Evolutionary conservation across 2,113 vertebrate species (phyloP).

Genomic region (Rostratula benghalensis): DNA sequence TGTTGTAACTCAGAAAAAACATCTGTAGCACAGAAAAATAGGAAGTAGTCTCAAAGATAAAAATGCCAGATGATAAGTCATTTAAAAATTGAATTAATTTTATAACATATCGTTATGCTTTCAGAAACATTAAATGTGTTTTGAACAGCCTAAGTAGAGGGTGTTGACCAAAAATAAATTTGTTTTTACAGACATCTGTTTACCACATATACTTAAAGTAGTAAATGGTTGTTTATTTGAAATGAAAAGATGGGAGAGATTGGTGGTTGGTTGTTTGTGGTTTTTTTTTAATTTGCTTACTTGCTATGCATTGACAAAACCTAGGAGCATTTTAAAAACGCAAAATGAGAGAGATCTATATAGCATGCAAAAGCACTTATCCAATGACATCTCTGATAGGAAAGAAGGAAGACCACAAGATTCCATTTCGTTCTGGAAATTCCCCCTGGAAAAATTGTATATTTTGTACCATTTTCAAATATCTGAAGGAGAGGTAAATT

Average conservation of each 20-base stretch:
- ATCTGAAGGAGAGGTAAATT: background rate
- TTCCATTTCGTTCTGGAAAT: background rate
- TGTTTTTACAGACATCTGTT: background rate
- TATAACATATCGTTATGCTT: background rate
- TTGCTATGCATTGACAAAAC: background rate
- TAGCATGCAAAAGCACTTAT: background rate
- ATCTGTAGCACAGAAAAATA: constrained; percentile 25
- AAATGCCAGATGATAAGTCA: constrained; percentile 19
- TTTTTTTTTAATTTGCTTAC: background rate
- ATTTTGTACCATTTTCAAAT: background rate
- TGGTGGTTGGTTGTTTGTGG: background rate
- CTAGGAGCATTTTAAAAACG: background rate
- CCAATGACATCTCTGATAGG: background rate
- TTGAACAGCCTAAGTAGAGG: background rate
- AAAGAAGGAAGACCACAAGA: background rate
- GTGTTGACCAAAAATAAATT: background rate
- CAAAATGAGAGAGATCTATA: background rate
- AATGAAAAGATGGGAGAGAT: background rate
- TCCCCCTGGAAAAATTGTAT: background rate
- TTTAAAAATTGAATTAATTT: constrained; percentile 40
- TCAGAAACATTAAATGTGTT: background rate
- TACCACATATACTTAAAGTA: background rate
- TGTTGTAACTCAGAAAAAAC: constrained; percentile 30
- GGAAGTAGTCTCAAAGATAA: constrained; percentile 28
- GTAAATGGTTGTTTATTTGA: background rate